Percentiles rank a stretch among this genome's conserved stretches.
Conservation (phyloP, 2,113 vertebrate genomes). For the Naja naja region DNA sequence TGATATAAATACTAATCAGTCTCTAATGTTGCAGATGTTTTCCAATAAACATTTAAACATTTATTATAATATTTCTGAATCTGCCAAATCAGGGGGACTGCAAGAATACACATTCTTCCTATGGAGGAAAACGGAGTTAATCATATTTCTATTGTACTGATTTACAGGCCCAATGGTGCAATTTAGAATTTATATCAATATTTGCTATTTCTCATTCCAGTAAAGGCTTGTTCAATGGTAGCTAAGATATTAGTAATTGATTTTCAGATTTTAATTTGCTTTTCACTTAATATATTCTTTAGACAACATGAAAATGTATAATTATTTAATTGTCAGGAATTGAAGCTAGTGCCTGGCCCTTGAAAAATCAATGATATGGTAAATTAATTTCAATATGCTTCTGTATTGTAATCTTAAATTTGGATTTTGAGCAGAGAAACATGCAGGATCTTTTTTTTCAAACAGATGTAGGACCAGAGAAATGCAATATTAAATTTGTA, state of each 20-base stretch:
- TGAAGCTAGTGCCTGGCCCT: constrained; percentile 49
- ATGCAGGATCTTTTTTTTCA: constrained; percentile 42
- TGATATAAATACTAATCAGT: not conserved
- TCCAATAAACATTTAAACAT: not conserved
- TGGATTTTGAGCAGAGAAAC: constrained; percentile 43
- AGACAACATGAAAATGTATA: constrained; percentile 29
- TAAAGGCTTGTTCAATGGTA: not conserved
- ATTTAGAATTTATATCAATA: not conserved
- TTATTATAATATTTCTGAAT: not conserved
- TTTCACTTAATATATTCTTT: not conserved
- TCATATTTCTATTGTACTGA: not conserved
- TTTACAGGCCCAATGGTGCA: not conserved
- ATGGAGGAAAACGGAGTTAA: not conserved
- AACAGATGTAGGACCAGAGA: constrained; percentile 35
- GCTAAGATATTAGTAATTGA: not conserved
- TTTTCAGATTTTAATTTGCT: constrained; percentile 7
- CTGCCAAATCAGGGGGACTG: not conserved
- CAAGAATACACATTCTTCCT: not conserved
- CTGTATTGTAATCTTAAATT: constrained; percentile 30
- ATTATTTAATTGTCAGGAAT: constrained; percentile 32
- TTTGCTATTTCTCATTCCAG: not conserved
- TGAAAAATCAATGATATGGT: constrained; percentile 60
- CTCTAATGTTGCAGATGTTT: not conserved
- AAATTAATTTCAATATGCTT: constrained; percentile 61
- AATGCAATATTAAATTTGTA: constrained; percentile 15